These are phyloP conservation scores for Falco concolor DNA, from an alignment of 2,797 vertebrate species.

Conservation along the genomic window DNA sequence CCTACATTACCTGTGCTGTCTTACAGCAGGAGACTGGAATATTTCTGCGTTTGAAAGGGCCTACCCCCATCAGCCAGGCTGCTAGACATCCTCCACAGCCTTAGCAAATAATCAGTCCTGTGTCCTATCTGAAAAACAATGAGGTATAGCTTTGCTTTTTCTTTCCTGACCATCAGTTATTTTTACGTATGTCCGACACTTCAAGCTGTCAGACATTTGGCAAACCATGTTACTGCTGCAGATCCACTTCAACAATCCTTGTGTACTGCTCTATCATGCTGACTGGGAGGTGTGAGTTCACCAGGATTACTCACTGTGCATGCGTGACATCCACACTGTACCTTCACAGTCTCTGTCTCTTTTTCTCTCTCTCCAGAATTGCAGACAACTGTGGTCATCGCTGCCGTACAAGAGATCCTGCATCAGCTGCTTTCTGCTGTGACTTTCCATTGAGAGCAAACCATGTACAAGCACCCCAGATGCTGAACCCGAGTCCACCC, in stretches of 20 bases:
- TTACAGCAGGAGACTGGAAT: background rate
- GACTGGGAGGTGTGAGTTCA: background rate
- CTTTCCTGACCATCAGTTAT: background rate
- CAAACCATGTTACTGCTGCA: background rate
- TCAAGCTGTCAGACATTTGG: background rate
- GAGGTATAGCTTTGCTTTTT: background rate
- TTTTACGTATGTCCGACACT: background rate
- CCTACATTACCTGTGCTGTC: background rate
- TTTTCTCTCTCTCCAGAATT: background rate
- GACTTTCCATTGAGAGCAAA: background rate
- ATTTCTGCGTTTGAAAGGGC: background rate
- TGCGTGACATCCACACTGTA: background rate
- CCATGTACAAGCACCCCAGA: background rate
- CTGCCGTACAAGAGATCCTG: background rate
- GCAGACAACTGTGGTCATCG: background rate
- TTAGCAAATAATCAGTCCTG: background rate
- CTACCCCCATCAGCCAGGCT: background rate
- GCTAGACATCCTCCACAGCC: background rate
- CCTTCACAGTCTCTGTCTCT: background rate
- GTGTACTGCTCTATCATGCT: accelerated
- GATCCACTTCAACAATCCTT: background rate
- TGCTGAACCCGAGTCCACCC: background rate
- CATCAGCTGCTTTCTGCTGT: background rate
- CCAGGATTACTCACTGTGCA: accelerated
- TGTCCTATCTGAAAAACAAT: background rate